A percentile compares a stretch with the other conserved stretches of the same genome.
phyloP scores from a whole-genome alignment of 2,797 vertebrate species.

The Buphagus erythrorhynchus region DNA sequence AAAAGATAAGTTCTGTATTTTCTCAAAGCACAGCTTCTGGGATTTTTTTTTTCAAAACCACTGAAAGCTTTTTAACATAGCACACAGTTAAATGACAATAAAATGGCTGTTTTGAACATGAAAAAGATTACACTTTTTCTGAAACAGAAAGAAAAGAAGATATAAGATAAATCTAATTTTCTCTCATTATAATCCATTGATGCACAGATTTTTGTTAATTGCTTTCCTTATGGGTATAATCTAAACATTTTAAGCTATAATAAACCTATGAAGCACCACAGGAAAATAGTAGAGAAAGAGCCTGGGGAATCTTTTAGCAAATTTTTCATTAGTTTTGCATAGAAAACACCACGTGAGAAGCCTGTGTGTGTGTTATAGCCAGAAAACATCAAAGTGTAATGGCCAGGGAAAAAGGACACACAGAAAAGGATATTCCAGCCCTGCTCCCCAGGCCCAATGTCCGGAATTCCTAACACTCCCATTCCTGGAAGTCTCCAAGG shows the following conservation, averaged over 20 bases:
- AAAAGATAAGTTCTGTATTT: neutral
- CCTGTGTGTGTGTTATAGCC: neutral
- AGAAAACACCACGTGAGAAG: neutral
- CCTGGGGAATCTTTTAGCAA: neutral
- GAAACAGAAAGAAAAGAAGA: neutral
- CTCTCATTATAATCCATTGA: constrained; percentile 5
- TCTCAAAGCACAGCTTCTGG: neutral
- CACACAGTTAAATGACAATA: neutral
- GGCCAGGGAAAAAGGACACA: neutral
- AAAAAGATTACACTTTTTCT: neutral
- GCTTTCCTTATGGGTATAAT: constrained; percentile 19
- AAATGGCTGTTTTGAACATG: neutral
- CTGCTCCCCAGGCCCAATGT: neutral
- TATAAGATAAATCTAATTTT: constrained; percentile 41
- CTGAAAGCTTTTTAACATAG: neutral
- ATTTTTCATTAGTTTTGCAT: neutral
- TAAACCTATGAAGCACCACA: neutral
- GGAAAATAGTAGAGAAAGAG: constrained; percentile 1
- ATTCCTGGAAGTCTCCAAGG: neutral
- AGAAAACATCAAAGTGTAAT: neutral
- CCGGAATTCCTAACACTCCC: rapidly evolving
- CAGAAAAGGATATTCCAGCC: neutral
- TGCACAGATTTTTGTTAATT: constrained; percentile 12
- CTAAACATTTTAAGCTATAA: neutral
- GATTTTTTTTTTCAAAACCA: neutral